Percentiles rank a stretch among this genome's conserved stretches.
These are phyloP conservation scores for Scylla paramamosain DNA, from an alignment of 1,140 invertebrate species.

Conservation along the genomic window DNA sequence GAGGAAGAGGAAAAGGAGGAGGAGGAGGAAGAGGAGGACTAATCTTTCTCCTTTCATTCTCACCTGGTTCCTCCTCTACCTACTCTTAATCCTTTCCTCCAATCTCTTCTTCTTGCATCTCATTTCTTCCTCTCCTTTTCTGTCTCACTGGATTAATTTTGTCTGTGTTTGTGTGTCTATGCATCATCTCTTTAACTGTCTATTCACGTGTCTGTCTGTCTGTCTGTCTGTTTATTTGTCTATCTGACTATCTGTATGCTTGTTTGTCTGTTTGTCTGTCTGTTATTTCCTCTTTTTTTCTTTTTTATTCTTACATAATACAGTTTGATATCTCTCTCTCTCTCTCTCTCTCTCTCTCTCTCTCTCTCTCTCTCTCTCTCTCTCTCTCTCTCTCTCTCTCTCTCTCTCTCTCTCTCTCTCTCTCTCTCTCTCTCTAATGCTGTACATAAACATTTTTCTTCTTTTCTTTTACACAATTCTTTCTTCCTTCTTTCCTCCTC, in stretches of 20 bases:
- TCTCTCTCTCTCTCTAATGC: neutral
- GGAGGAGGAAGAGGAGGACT: neutral
- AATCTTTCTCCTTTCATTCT: neutral
- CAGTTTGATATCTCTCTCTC: neutral
- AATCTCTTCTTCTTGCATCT: neutral
- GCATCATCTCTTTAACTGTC: neutral
- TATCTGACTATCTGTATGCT: neutral
- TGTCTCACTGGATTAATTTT: neutral
- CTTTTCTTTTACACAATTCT: neutral
- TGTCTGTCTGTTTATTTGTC: neutral
- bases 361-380: slow-evolving; percentile 32
- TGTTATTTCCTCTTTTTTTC: neutral
- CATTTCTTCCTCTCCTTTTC: neutral
- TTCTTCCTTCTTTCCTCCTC: neutral
- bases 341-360: slow-evolving; percentile 9
- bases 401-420: neutral
- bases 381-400: neutral
- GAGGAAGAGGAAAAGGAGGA: neutral
- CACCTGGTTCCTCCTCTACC: neutral
- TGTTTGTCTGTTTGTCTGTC: neutral
- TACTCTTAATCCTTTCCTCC: neutral
- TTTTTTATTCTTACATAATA: neutral
- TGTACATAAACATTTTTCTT: neutral
- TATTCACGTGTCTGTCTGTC: neutral
- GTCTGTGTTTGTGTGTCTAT: neutral